phyloP scores from a whole-genome alignment of 2,113 vertebrate species.

The Tauraco erythrolophus region DNA sequence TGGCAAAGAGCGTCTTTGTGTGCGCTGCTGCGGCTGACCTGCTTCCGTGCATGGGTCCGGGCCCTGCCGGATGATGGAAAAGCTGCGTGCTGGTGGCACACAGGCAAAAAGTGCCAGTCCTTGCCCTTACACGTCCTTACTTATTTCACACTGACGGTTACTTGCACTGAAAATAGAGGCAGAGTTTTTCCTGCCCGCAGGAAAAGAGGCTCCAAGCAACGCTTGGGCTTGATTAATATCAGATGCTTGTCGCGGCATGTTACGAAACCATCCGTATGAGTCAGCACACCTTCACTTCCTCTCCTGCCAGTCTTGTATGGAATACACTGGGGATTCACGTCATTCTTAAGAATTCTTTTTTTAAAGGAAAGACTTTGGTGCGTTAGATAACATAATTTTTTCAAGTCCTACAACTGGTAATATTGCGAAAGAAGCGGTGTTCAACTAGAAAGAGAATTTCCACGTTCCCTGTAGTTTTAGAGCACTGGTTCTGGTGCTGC shows the following conservation, averaged over 20 bases:
- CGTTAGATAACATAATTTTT: background rate
- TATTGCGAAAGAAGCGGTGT: background rate
- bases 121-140: no score
- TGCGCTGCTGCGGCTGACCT: background rate
- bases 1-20: background rate
- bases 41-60: fast-evolving
- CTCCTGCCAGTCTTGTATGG: fast-evolving
- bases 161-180: background rate
- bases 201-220: background rate
- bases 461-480: background rate
- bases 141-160: background rate
- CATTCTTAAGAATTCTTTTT: background rate
- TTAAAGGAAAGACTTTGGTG: background rate
- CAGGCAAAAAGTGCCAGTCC: fast-evolving
- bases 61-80: fast-evolving
- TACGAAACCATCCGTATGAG: background rate
- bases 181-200: background rate
- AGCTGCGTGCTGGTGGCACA: fast-evolving
- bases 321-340: background rate
- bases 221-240: background rate
- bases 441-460: background rate
- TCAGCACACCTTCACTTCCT: background rate
- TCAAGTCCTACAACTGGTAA: background rate
- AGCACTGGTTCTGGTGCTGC: background rate
- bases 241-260: background rate